Evolutionary conservation across 2,113 vertebrate genomes (phyloP).

Genomic region (Pogonocichla stellata): DNA sequence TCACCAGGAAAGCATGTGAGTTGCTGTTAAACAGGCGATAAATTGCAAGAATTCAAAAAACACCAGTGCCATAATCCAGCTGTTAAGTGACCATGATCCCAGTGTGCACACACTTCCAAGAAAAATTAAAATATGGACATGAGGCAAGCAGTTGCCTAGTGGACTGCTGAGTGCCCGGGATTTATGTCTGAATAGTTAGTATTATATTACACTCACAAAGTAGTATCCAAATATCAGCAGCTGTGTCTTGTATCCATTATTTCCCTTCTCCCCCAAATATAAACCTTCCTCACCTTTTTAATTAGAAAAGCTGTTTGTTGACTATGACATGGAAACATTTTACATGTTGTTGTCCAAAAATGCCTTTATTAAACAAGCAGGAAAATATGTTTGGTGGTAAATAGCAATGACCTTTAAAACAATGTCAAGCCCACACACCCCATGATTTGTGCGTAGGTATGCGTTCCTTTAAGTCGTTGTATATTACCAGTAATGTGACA

Average conservation of each 20-base stretch:
- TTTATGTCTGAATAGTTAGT: constrained; percentile 38
- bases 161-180: constrained; percentile 1
- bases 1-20: neutral
- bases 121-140: constrained; percentile 31
- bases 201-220: constrained; percentile 55
- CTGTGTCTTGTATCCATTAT: constrained; percentile 45
- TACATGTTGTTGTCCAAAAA: constrained; percentile 46
- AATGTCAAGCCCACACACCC: neutral
- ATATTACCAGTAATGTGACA: neutral
- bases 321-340: constrained; percentile 35
- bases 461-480: neutral
- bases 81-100: constrained; percentile 17
- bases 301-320: constrained; percentile 58
- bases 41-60: neutral
- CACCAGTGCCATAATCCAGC: neutral
- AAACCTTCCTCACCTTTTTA: constrained; percentile 61
- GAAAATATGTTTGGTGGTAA: constrained; percentile 34
- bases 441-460: constrained; percentile 35
- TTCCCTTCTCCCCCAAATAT: constrained; percentile 48
- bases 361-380: constrained; percentile 45
- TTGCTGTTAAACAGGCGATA: neutral
- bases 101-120: neutral
- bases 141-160: constrained; percentile 4
- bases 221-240: constrained; percentile 55
- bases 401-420: constrained; percentile 55